Evolutionary conservation across 1,140 invertebrate genomes (phyloP).

Genomic region (Ceratina calcarata): DNA sequence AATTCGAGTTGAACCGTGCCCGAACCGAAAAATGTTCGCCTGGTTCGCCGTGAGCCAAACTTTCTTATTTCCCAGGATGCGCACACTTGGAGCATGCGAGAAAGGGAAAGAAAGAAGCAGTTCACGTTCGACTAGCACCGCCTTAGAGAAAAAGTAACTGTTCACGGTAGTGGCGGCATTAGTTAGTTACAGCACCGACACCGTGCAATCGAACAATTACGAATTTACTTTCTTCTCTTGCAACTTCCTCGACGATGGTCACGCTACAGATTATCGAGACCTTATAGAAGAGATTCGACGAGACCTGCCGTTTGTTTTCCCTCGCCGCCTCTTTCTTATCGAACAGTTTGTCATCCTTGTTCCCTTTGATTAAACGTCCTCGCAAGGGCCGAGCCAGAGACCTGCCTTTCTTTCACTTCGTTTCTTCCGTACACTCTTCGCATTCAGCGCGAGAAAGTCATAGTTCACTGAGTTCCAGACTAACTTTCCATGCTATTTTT

Average conservation of each 20-base stretch:
- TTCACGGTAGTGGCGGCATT: constrained; percentile 11
- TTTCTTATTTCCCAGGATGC: constrained; percentile 57
- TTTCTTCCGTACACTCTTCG: constrained; percentile 36
- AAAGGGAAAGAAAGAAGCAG: constrained; percentile 30
- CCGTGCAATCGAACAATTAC: constrained; percentile 50
- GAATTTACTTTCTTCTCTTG: constrained; percentile 61
- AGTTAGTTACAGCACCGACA: constrained; percentile 47
- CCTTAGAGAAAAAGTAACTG: constrained; percentile 36
- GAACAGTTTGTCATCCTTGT: background rate
- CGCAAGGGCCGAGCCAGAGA: constrained; percentile 8
- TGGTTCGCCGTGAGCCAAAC: constrained; percentile 29
- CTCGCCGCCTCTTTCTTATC: background rate
- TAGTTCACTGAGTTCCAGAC: background rate
- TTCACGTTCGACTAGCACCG: constrained; percentile 43
- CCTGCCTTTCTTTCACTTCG: constrained; percentile 19
- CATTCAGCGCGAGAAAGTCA: constrained; percentile 48
- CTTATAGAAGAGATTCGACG: constrained; percentile 4
- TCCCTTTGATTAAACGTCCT: background rate
- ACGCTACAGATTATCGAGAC: constrained; percentile 43
- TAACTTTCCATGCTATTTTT: constrained; percentile 30
- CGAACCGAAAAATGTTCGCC: no score
- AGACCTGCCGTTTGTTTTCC: background rate
- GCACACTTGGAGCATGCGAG: constrained; percentile 29
- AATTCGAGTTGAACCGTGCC: no score
- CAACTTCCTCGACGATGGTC: constrained; percentile 54